These are phyloP conservation scores for Latrodectus hesperus DNA, from an alignment of 2,888 invertebrate genomes.

Conservation along the genomic window DNA sequence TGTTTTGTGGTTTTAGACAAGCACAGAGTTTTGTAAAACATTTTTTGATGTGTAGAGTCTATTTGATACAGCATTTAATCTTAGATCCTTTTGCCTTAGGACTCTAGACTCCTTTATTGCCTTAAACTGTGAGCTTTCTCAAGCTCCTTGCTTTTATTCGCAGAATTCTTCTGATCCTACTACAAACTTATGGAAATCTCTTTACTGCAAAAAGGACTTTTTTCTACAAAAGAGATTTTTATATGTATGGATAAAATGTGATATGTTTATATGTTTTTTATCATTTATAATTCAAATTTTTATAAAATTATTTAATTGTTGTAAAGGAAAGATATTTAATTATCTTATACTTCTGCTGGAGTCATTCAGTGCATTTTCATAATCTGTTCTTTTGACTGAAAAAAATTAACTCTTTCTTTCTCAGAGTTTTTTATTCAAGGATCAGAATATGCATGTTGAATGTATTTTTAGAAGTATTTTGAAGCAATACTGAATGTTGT, in stretches of 20 bases:
- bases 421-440: constrained; percentile 8
- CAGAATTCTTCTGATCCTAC: constrained; percentile 39
- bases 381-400: background rate
- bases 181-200: background rate
- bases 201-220: background rate
- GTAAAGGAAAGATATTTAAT: background rate
- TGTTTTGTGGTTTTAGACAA: constrained; percentile 40
- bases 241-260: background rate
- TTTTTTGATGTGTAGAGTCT: constrained; percentile 40
- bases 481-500: constrained; percentile 42
- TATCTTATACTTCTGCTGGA: background rate
- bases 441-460: constrained; percentile 42
- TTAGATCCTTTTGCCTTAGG: constrained; percentile 55
- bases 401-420: background rate
- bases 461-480: constrained; percentile 18
- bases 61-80: constrained; percentile 13
- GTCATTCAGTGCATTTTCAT: background rate
- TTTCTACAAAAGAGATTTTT: background rate
- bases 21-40: constrained; percentile 28
- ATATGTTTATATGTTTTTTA: background rate
- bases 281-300: background rate
- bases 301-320: background rate
- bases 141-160: constrained; percentile 35
- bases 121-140: constrained; percentile 45
- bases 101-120: constrained; percentile 52